Base-by-base conservation (phyloP, 2,888 invertebrate genomes). In the Syrphus vitripennis region DNA sequence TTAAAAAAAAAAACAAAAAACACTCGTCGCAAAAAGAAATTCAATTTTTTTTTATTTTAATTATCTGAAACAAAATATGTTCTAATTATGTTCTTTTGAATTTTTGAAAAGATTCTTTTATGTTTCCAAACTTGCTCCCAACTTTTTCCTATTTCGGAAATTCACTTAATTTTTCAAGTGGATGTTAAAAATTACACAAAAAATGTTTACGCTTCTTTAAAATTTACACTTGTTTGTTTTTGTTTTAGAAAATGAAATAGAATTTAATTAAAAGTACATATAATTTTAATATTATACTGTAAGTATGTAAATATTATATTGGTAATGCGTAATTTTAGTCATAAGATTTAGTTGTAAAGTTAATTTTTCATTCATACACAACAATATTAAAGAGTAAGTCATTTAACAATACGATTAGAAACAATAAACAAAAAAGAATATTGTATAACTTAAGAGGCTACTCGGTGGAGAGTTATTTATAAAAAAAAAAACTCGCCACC, bases 161-260 rank as follows among this genome's bases (percentile, higher is more conserved):
- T 76, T 81, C 67, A 31, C 83, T 80, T 67, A 65, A 84, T 80
- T 84, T 84, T 75, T 75, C 57, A 79, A 83, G 75, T 79, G 75
- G 80, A 75, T 70, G 37, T 34, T 42, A 24, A 24, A 67, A 70
- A 53, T 16, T 31, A 24, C 55, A 59, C 31, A 45, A 50, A 59
- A 71, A 29, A 67, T 50, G 26, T 70, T 70, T 78, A 74, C 78
- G 83, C 79, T 83, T 83, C 63, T 79, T 57, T 69, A 53, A 82
- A 63, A 74, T 78, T 55, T 74, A 74, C 16, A n/a, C 12, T 55
- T 69, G 61, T 61, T 83, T 61, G 65, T 75, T 72, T 82, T 61
- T 76, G 55, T 19, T 55, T 53, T 63, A 48, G 55, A 78, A 67
- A 81, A 87, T 72, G 34, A 81, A 75, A 71, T 59, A 59, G 57